Conservation (phyloP, 2,797 vertebrate species). For the Euphonia xanthogaster region DNA sequence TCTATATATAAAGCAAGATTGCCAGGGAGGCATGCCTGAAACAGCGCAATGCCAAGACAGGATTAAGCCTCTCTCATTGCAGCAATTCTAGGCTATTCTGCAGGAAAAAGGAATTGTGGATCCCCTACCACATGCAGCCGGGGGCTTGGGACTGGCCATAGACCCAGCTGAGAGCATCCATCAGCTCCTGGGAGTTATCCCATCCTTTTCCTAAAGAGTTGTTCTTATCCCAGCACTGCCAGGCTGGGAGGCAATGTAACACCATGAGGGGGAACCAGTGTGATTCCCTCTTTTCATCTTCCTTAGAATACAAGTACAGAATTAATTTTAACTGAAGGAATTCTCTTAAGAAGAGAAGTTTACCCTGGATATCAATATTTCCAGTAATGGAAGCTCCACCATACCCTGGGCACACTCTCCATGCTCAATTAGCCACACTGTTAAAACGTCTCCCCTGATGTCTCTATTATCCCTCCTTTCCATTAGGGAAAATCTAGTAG, state of each 20-base stretch:
- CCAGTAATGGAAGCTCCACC: neutral
- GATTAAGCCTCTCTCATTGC: constrained; percentile 36
- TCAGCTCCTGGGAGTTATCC: neutral
- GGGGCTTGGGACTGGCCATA: neutral
- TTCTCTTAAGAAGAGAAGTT: neutral
- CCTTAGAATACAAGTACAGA: neutral
- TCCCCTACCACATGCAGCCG: fast-evolving
- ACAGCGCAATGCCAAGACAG: neutral
- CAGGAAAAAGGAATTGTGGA: neutral
- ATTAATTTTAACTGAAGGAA: neutral
- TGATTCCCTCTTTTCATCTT: neutral
- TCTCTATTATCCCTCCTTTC: neutral
- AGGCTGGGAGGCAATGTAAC: fast-evolving
- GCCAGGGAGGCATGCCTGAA: neutral
- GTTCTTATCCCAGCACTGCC: neutral
- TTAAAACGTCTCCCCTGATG: fast-evolving
- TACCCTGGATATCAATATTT: neutral
- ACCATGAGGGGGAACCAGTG: neutral
- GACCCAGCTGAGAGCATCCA: neutral
- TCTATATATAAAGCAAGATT: constrained; percentile 59
- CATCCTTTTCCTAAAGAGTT: neutral
- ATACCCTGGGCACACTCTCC: fast-evolving
- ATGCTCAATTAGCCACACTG: neutral
- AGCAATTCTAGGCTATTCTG: neutral
- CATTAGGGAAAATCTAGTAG: neutral